phyloP scores from a whole-genome alignment of 2,113 vertebrate genomes.

The Todiramphus saurophagus region DNA sequence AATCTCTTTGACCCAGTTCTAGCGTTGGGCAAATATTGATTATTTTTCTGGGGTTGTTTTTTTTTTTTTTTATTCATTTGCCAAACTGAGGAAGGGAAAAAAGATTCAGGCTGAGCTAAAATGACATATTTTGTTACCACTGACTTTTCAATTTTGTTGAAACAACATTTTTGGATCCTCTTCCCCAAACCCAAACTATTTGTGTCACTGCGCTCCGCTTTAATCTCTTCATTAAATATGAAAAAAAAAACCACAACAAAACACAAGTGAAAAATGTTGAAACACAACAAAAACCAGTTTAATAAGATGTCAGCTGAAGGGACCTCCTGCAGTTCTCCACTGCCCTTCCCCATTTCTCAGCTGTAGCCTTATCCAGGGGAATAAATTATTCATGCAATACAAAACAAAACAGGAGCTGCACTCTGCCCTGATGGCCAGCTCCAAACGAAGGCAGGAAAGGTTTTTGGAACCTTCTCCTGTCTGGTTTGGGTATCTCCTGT shows the following conservation, averaged over 20 bases:
- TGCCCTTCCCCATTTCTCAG: neutral
- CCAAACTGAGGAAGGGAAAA: neutral
- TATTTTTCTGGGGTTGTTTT: neutral
- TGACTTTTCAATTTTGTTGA: neutral
- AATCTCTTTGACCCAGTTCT: constrained; percentile 32
- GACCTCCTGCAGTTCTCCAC: neutral
- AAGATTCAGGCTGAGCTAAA: neutral
- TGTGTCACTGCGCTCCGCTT: neutral
- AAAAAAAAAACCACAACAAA: no score
- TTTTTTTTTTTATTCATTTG: neutral
- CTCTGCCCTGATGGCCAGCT: neutral
- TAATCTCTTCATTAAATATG: neutral
- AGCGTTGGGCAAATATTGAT: neutral
- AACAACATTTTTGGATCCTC: neutral
- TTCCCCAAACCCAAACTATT: neutral
- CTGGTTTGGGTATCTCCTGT: neutral
- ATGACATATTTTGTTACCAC: neutral
- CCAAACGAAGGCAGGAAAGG: neutral
- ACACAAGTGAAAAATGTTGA: neutral
- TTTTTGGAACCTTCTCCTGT: neutral
- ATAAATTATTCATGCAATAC: neutral
- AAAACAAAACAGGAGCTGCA: neutral
- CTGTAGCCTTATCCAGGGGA: neutral
- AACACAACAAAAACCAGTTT: neutral
- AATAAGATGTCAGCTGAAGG: neutral